Evolutionary conservation across 2,888 invertebrate genomes (phyloP).

Genomic region (Melipona beecheii): DNA sequence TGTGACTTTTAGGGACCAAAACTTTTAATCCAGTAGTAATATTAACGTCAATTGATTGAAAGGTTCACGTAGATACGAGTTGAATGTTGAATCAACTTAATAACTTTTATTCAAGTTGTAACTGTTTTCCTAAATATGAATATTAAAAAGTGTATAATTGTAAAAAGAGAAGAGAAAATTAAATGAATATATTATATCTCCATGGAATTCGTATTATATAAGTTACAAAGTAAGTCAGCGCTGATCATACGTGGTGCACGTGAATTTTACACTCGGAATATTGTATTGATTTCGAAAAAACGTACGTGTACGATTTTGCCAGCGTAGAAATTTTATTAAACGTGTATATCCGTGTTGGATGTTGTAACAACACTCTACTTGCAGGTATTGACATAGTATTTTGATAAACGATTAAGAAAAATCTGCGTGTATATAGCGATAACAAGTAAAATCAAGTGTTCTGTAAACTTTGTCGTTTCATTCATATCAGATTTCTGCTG

Average conservation of each 20-base stretch:
- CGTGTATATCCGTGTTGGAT: constrained; percentile 38
- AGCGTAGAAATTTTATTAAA: constrained; percentile 49
- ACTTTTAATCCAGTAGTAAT: constrained; percentile 63
- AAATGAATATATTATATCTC: constrained; percentile 35
- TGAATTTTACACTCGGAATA: constrained; percentile 46
- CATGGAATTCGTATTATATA: constrained; percentile 25
- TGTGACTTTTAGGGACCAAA: constrained; percentile 84
- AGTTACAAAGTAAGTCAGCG: constrained; percentile 17
- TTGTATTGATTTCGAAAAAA: constrained; percentile 54
- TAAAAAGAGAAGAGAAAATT: constrained; percentile 6
- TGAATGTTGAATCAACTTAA: constrained; percentile 14
- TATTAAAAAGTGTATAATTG: constrained; percentile 18
- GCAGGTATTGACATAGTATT: constrained; percentile 70
- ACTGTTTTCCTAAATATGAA: constrained; percentile 29
- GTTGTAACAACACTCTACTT: constrained; percentile 50
- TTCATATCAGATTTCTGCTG: background rate
- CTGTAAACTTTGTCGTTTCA: constrained; percentile 6
- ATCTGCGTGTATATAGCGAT: constrained; percentile 40
- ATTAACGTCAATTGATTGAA: constrained; percentile 38
- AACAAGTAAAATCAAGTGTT: constrained; percentile 48
- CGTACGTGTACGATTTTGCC: constrained; percentile 18
- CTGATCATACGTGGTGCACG: constrained; percentile 29
- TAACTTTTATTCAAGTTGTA: constrained; percentile 12
- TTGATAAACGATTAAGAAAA: constrained; percentile 66
- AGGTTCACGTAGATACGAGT: constrained; percentile 9